These are phyloP conservation scores for Paratrypauchen microcephalus DNA, from an alignment of 2,797 vertebrate genomes.

Conservation along the genomic window DNA sequence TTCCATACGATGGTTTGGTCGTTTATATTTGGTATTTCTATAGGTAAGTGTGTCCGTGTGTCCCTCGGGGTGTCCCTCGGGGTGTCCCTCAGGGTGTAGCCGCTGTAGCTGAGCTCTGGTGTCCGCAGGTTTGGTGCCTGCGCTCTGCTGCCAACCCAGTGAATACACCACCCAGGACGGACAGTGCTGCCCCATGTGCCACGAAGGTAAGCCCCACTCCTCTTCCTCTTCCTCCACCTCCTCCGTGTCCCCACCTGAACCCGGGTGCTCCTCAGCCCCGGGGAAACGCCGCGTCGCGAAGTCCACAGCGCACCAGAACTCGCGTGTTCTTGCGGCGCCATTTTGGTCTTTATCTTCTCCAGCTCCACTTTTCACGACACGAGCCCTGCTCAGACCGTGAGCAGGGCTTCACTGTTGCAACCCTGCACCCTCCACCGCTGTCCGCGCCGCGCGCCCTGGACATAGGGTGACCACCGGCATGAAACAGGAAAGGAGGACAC, in stretches of 20 bases:
- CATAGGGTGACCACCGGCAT: too few relatives aligned
- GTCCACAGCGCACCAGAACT: too few relatives aligned
- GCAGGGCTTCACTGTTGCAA: too few relatives aligned
- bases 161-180: neutral
- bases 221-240: neutral
- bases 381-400: too few relatives aligned
- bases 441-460: too few relatives aligned
- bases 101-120: neutral
- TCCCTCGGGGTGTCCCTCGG: neutral
- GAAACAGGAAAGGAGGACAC: too few relatives aligned
- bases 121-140: neutral
- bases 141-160: neutral
- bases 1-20: neutral
- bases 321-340: too few relatives aligned
- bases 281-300: too few relatives aligned
- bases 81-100: neutral
- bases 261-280: too few relatives aligned
- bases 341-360: too few relatives aligned
- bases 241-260: neutral
- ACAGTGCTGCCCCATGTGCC: conserved; percentile 30
- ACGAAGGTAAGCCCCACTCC: conserved; percentile 20
- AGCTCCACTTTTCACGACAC: too few relatives aligned
- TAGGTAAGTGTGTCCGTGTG: neutral
- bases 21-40: neutral
- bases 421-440: too few relatives aligned